Evolutionary conservation across 2,797 vertebrate species (phyloP).

Genomic region (Streptopelia turtur): DNA sequence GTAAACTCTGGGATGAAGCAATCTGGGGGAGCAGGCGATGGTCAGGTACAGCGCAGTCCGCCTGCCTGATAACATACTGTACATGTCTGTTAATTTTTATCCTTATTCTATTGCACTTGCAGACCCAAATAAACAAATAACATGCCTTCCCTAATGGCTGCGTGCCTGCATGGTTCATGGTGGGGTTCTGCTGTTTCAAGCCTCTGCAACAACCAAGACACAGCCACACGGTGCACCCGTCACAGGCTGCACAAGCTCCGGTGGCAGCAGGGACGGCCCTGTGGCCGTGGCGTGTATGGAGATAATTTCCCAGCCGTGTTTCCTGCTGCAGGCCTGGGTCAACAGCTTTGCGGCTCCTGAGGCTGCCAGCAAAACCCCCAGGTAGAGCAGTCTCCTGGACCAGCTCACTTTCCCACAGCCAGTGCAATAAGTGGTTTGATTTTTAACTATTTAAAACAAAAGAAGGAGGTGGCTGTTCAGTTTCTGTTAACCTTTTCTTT

Average conservation of each 20-base stretch:
- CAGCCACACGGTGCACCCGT: rapidly evolving
- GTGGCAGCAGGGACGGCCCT: background rate
- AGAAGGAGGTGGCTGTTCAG: background rate
- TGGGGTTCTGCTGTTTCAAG: background rate
- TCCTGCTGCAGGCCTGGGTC: background rate
- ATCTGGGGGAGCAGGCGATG: rapidly evolving
- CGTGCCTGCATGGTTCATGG: background rate
- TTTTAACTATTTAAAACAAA: slow-evolving; percentile 43
- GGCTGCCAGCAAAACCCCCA: background rate
- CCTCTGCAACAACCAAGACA: background rate
- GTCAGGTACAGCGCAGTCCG: background rate
- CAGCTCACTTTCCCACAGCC: background rate
- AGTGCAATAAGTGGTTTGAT: background rate
- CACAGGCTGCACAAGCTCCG: background rate
- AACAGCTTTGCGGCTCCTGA: background rate
- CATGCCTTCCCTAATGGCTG: background rate
- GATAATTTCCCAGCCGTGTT: background rate
- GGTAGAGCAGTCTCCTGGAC: background rate
- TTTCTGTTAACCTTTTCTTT: slow-evolving; percentile 33
- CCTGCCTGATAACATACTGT: background rate
- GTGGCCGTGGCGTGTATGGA: rapidly evolving
- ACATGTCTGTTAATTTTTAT: background rate
- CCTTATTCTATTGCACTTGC: rapidly evolving
- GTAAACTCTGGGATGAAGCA: background rate
- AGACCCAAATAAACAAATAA: background rate